Evolutionary conservation across 2,113 vertebrate species (phyloP), one percentile per base, ranked within the genome.

Genomic region (Neogale vison): DNA sequence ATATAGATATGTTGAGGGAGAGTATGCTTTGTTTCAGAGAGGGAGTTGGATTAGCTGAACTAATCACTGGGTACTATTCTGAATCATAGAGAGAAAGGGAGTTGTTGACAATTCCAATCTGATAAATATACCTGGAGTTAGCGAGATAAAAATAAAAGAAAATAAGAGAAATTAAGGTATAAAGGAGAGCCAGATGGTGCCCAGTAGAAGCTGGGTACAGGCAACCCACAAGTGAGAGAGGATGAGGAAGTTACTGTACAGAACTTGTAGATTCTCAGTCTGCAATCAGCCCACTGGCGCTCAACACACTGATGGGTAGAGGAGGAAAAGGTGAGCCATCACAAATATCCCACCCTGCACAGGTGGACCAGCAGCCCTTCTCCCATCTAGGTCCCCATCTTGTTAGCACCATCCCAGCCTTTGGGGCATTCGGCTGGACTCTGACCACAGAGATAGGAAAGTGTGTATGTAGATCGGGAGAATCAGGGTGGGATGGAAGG

Each of bases 241-340:
- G 29, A 4, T 21, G 29, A 31, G 45, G 21, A 82, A 10, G 10
- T 45, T 26, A 23, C 4, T 8, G 2, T 1, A 21, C 0, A 7
- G 20, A 1, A 0, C 26, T n/a, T 7, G 12, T 24, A 47, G 23
- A 42, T 39, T n/a, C n/a, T 52, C 52, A 4, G 8, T 63, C 65
- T 74, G 36, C 0, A 10, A 4, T 42, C 50, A 15, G 21, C 55
- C 29, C 2, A 0, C 20, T 31, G 45, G 52, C 20, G 10, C 31
- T 34, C 17, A 7, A 0, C 3, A 42, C 1, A 4, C 4, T 4
- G 4, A 47, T 8, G 7, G 23, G 14, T 1, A 47, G 21, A 4
- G 1, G 24, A 8, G 83, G 20, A 45, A 12, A 52, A 17, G 50
- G 15, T 52, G 50, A 52, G 50, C 14, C 50, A 17, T 17, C 14